Conservation (phyloP, 1,140 invertebrate genomes). For the Dufourea novaeangliae region DNA sequence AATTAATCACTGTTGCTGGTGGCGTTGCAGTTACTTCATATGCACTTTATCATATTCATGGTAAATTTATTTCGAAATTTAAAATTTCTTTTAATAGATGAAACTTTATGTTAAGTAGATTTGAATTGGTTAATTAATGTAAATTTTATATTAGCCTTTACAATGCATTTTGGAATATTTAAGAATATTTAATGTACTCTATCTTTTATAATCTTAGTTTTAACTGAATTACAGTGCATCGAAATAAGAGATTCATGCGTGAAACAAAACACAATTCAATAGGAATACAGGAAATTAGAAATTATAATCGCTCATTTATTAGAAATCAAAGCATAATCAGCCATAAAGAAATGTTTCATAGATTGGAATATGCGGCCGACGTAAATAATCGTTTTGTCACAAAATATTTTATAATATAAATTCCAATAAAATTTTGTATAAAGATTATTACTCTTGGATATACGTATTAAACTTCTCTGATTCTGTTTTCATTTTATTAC, state of each 20-base stretch:
- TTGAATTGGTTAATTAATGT: neutral
- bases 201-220: neutral
- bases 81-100: neutral
- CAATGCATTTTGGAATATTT: neutral
- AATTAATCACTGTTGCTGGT: neutral
- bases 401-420: neutral
- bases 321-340: slow-evolving; percentile 26
- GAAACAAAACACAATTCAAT: neutral
- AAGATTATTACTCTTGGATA: neutral
- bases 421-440: too few relatives aligned
- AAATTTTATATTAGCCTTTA: neutral
- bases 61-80: slow-evolving; percentile 18
- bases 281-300: neutral
- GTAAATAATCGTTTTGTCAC: slow-evolving; percentile 1
- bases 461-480: neutral
- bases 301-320: neutral
- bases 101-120: neutral
- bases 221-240: neutral
- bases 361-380: slow-evolving; percentile 5
- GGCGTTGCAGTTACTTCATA: slow-evolving; percentile 10
- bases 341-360: slow-evolving; percentile 29
- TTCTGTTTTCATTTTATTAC: neutral
- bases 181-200: neutral
- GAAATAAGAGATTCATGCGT: neutral
- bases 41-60: neutral